Evolutionary conservation across 2,888 invertebrate species (phyloP), one percentile per base, ranked within the genome.

Genomic region (Platypus cylindrus): DNA sequence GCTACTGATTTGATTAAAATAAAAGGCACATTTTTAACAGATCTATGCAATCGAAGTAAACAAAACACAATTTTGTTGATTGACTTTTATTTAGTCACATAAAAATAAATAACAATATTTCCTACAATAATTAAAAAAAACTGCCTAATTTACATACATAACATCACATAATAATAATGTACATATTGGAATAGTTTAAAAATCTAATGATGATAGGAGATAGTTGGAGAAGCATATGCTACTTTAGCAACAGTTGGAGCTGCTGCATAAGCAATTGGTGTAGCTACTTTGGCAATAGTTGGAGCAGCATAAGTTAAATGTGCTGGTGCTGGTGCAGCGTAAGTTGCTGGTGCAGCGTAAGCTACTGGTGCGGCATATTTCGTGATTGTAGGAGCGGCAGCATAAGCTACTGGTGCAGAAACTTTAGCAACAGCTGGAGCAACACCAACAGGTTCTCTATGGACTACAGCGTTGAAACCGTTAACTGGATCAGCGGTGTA

Each of bases 401-500:
- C 40, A 20, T 37, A 29, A 3, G 35, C 48, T 43, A 53, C 36
- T 17, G 43, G 38, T 14, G 44, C 34, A 9, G 43, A 42, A 13
- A 37, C 30, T 33, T 41, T 37, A n/a, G 45, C 68, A 45, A 73
- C 68, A 17, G 71, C 70, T 24, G 75, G 71, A 16, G 65, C 54
- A 5, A 45, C 45, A 30, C 72, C 57, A 40, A 44, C 39, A n/a
- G 68, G 63, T 43, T 67, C 66, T 41, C 64, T 66, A 49, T 64
- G 65, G 7, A 69, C 68, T 32, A 69, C 66, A 20, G 70, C 70
- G 56, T 70, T 69, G 60, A 70, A 70, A 5, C 70, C 70, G 39
- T 64, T 61, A 33, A 65, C 49, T 41, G 67, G 63, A 48, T 67
- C 67, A 3, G 70, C 68, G 25, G 64, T 56, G 51, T 74, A 74